These are phyloP conservation scores for Acanthococcus lagerstroemiae DNA, from an alignment of 2,888 invertebrate genomes.

Conservation along the genomic window DNA sequence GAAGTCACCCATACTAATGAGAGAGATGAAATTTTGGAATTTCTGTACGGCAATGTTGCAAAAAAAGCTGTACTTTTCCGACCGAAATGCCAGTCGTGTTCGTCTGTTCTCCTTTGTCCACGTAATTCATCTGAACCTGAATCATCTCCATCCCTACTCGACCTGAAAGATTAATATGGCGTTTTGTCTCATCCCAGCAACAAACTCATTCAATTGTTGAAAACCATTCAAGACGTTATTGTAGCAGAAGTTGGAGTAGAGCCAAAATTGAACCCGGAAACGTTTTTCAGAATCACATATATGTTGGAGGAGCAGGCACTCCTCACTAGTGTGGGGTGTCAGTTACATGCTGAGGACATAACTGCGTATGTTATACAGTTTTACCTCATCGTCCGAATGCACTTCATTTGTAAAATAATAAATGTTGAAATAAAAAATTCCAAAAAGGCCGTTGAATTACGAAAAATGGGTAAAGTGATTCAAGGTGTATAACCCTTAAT, in stretches of 20 bases:
- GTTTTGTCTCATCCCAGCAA: neutral
- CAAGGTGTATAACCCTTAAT: no score
- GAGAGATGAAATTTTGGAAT: neutral
- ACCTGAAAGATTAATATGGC: neutral
- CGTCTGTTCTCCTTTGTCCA: neutral
- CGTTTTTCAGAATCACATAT: neutral
- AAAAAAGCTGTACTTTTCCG: neutral
- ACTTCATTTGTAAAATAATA: neutral
- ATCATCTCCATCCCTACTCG: neutral
- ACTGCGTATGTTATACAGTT: neutral
- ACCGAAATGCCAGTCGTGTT: neutral
- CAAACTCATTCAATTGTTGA: neutral
- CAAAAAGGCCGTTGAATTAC: neutral
- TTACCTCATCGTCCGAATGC: neutral
- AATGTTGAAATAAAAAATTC: neutral
- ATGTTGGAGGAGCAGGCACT: neutral
- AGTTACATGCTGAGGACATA: neutral
- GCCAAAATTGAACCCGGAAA: neutral
- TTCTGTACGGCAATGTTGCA: neutral
- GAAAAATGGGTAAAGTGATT: neutral
- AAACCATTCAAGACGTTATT: neutral
- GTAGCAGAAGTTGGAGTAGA: neutral
- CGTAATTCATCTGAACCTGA: neutral
- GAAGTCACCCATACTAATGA: neutral
- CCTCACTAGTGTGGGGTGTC: neutral